Percentiles rank a stretch among this genome's conserved stretches.
Evolutionary conservation across 2,113 vertebrate genomes (phyloP).

Genomic region (Vicugna pacos): DNA sequence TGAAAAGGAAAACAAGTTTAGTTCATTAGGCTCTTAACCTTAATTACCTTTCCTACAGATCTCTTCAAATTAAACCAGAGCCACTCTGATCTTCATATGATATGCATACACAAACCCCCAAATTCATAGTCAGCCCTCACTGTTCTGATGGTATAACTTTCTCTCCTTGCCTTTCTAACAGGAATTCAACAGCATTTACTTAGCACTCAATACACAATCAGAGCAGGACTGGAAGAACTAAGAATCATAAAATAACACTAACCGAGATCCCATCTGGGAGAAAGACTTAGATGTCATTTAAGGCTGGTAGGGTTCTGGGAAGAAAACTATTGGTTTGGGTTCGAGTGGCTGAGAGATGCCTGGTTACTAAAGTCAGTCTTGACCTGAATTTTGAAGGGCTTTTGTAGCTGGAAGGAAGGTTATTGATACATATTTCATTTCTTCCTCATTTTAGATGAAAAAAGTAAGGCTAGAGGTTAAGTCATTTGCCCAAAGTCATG

Average conservation of each 20-base stretch:
- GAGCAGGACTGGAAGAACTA: not conserved
- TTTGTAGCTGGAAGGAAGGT: not conserved
- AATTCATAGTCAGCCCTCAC: no score
- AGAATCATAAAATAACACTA: not conserved
- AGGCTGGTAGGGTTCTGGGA: not conserved
- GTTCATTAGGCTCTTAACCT: not conserved
- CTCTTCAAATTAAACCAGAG: not conserved
- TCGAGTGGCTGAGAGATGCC: not conserved
- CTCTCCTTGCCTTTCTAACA: not conserved
- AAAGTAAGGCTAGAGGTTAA: not conserved
- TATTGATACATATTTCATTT: not conserved
- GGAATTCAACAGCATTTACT: not conserved
- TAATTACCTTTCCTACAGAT: not conserved
- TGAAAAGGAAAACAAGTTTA: not conserved
- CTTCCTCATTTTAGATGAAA: not conserved
- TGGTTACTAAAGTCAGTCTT: not conserved
- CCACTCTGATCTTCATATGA: not conserved
- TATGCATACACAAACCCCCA: not conserved
- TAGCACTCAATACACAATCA: not conserved
- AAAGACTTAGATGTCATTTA: not conserved
- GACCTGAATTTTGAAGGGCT: not conserved
- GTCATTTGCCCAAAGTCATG: not conserved
- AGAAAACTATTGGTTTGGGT: not conserved
- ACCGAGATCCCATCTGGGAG: not conserved
- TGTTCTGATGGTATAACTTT: not conserved